Conservation (phyloP, 2,888 invertebrate genomes). For the Agonum fuliginosum region DNA sequence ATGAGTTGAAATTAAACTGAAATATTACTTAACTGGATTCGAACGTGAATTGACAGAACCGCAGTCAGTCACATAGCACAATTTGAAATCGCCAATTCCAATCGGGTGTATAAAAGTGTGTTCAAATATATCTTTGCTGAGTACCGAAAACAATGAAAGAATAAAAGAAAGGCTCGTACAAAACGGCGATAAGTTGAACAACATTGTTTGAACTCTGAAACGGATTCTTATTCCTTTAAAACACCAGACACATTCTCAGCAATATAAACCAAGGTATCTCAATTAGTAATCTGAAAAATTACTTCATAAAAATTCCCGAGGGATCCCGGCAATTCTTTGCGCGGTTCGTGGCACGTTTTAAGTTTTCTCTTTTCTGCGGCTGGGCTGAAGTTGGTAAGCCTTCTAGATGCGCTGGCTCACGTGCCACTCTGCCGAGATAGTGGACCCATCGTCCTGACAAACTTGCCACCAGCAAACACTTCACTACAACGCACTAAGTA, state of each 20-base stretch:
- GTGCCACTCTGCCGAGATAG: constrained; percentile 35
- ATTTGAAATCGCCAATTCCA: too few relatives aligned
- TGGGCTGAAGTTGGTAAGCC: constrained; percentile 54
- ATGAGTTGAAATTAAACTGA: too few relatives aligned
- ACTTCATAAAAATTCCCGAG: constrained; percentile 55
- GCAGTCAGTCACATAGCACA: too few relatives aligned
- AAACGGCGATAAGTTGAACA: neutral
- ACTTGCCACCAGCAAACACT: constrained; percentile 36
- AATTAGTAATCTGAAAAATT: constrained; percentile 55
- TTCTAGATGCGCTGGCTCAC: constrained; percentile 17
- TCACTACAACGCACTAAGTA: constrained; percentile 43
- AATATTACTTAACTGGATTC: too few relatives aligned
- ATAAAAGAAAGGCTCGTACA: too few relatives aligned
- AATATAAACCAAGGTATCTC: constrained; percentile 49
- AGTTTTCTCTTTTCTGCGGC: constrained; percentile 51
- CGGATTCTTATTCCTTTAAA: constrained; percentile 13
- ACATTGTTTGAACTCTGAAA: neutral
- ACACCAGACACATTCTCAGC: constrained; percentile 37
- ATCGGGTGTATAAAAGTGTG: too few relatives aligned
- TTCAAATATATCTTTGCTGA: too few relatives aligned
- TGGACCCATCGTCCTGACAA: constrained; percentile 3
- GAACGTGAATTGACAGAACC: too few relatives aligned
- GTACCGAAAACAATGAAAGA: too few relatives aligned
- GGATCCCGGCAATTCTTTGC: constrained; percentile 47
- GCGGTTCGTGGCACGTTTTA: constrained; percentile 51